These are phyloP conservation scores for Oceanodroma tethys DNA, from an alignment of 2,113 vertebrate genomes.

Conservation along the genomic window DNA sequence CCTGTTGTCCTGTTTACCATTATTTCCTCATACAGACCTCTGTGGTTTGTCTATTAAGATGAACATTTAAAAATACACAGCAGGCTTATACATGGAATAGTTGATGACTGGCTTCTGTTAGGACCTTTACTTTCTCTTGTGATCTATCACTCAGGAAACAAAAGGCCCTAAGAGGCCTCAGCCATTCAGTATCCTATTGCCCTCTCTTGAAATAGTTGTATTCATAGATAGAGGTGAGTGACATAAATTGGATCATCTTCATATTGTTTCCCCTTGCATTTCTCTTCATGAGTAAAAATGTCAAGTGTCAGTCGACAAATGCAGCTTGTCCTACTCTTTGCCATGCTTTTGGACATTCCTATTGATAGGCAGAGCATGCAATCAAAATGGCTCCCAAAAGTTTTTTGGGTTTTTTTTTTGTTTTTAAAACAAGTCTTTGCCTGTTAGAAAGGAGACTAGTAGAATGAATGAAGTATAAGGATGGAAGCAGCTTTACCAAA, in stretches of 20 bases:
- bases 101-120: neutral
- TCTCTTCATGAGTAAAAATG: neutral
- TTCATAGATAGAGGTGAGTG: neutral
- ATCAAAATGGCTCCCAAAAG: neutral
- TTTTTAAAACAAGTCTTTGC: neutral
- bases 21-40: neutral
- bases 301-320: neutral
- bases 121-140: slow-evolving; percentile 29
- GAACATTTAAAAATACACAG: slow-evolving; percentile 1
- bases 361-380: neutral
- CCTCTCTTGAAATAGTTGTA: neutral
- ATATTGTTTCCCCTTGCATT: neutral
- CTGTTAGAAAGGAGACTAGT: neutral
- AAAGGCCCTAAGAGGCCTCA: neutral
- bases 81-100: neutral
- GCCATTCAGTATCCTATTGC: neutral
- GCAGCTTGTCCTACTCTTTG: neutral
- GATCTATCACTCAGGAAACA: neutral
- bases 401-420: neutral
- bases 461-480: neutral
- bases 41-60: neutral
- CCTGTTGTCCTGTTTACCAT: slow-evolving; percentile 4
- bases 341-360: neutral
- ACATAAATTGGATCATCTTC: neutral
- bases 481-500: neutral